Evolutionary conservation across 2,888 invertebrate genomes (phyloP).

Genomic region (Theodoxus fluviatilis): DNA sequence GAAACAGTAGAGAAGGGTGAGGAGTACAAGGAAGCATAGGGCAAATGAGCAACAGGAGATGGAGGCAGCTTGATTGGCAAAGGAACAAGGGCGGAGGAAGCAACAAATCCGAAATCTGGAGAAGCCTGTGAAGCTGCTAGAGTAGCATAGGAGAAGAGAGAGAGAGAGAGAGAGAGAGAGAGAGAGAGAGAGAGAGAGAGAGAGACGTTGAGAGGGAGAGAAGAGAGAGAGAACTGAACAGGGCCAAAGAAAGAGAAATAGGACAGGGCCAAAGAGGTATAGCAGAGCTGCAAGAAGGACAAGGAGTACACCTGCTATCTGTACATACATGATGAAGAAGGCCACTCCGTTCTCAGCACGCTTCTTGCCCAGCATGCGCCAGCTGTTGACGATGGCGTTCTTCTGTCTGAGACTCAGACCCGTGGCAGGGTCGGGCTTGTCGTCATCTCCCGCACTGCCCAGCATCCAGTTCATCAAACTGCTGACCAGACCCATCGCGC

Average conservation of each 20-base stretch:
- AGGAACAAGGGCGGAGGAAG: too few species aligned
- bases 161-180: neutral
- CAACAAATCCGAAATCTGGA: too few species aligned
- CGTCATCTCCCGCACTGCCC: constrained; percentile 21
- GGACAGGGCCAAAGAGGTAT: too few species aligned
- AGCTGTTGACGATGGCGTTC: constrained; percentile 35
- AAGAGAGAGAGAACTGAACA: neutral
- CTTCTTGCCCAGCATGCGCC: constrained; percentile 34
- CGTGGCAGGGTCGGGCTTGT: constrained; percentile 35
- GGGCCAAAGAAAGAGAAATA: neutral
- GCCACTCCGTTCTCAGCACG: constrained; percentile 32
- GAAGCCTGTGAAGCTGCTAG: too few species aligned
- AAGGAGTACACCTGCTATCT: too few species aligned
- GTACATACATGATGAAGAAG: constrained; percentile 32
- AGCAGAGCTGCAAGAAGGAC: too few species aligned
- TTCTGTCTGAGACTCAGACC: constrained; percentile 37
- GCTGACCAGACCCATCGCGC: too few species aligned
- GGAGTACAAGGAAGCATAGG: too few species aligned
- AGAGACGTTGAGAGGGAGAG: neutral
- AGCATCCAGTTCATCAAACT: too few species aligned
- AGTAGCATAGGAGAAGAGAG: neutral
- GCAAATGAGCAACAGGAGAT: too few species aligned
- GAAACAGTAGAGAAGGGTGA: neutral
- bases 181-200: neutral
- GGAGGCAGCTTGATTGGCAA: too few species aligned